Conservation (phyloP, 2,888 invertebrate species). For the Selenia dentaria region DNA sequence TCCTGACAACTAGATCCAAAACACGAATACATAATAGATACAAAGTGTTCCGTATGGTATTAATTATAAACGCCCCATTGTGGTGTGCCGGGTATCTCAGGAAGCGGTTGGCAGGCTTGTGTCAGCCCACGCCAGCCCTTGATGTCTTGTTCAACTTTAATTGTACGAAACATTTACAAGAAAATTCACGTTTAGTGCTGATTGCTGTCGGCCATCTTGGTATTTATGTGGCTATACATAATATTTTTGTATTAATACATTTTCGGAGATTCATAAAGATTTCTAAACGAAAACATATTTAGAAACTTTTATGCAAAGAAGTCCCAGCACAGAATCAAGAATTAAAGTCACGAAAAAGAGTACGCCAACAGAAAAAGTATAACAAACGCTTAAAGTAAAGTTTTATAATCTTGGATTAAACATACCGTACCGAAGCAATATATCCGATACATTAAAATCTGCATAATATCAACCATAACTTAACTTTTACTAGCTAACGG, state of each 20-base stretch:
- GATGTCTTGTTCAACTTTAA: conserved; percentile 24
- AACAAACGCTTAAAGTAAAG: too few relatives aligned
- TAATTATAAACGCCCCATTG: conserved; percentile 32
- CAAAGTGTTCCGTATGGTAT: conserved; percentile 34
- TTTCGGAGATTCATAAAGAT: too few relatives aligned
- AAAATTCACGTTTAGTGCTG: conserved; percentile 22
- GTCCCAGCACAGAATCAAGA: too few relatives aligned
- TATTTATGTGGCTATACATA: conserved; percentile 9
- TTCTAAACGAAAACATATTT: too few relatives aligned
- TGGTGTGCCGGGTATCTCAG: conserved; percentile 26
- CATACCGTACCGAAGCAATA: conserved; percentile 23
- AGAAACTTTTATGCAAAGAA: too few relatives aligned
- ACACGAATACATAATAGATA: conserved; percentile 25
- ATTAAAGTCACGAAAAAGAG: too few relatives aligned
- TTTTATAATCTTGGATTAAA: conserved; percentile 1
- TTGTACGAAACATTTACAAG: conserved; percentile 26
- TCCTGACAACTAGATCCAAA: conserved; percentile 20
- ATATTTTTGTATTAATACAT: too few relatives aligned
- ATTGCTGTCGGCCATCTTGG: conserved; percentile 18
- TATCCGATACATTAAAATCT: conserved; percentile 48
- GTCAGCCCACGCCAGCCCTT: conserved; percentile 16
- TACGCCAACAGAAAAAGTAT: too few relatives aligned
- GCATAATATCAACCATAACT: conserved; percentile 59
- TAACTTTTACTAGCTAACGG: conserved; percentile 57
- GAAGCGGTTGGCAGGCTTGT: conserved; percentile 24